phyloP scores from a whole-genome alignment of 2,888 invertebrate genomes.

The Eumerus sabulonum region DNA sequence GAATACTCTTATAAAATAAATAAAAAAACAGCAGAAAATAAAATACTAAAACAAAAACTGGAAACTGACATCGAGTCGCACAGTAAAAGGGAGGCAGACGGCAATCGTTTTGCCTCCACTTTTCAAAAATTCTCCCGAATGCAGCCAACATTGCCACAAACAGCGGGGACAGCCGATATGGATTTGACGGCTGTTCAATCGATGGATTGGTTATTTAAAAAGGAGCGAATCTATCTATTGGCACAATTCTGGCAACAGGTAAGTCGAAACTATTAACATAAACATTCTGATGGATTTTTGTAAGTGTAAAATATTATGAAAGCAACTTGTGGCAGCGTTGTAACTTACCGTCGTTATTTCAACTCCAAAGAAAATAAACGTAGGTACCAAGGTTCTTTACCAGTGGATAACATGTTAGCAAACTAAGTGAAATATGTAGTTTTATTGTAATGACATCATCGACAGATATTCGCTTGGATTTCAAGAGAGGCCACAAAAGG shows the following conservation, averaged over 20 bases:
- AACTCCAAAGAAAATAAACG: too few relatives aligned
- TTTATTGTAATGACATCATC: constrained; percentile 30
- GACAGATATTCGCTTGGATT: not conserved
- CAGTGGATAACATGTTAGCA: too few relatives aligned
- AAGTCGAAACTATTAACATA: constrained; percentile 76
- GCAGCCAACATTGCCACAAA: constrained; percentile 89
- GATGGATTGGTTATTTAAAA: constrained; percentile 98
- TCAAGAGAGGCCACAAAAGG: constrained; percentile 10
- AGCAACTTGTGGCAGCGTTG: not conserved
- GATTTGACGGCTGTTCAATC: constrained; percentile 96
- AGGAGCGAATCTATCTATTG: constrained; percentile 95
- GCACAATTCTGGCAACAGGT: constrained; percentile 99
- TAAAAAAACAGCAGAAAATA: constrained; percentile 3
- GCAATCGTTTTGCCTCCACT: constrained; percentile 67
- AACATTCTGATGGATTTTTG: too few relatives aligned
- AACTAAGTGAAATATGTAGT: too few relatives aligned
- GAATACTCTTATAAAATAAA: constrained; percentile 2
- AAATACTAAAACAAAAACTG: constrained; percentile 43
- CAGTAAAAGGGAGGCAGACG: constrained; percentile 62
- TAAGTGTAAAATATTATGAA: not conserved
- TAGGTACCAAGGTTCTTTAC: too few relatives aligned
- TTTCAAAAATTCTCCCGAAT: constrained; percentile 80
- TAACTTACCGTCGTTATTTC: constrained; percentile 30
- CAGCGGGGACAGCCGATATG: constrained; percentile 88
- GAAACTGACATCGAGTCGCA: constrained; percentile 62